A percentile compares a stretch with the other conserved stretches of the same genome.
These are phyloP conservation scores for Hephaestus fuliginosus DNA, from an alignment of 2,797 vertebrate genomes.

Conservation along the genomic window DNA sequence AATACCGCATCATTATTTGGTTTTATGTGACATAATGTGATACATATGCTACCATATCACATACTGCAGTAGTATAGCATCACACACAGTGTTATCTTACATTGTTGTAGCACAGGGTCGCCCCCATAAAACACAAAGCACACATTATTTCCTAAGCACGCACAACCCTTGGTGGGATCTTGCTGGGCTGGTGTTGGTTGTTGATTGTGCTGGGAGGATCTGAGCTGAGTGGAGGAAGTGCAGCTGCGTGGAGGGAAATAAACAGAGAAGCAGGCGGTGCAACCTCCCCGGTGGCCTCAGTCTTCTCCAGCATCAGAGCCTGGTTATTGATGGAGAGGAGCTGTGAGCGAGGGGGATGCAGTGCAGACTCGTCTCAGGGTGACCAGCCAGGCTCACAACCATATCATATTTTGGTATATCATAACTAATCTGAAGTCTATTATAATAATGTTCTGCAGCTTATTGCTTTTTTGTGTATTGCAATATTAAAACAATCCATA, in stretches of 20 bases:
- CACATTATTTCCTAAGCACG: conserved; percentile 23
- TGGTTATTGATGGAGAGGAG: background rate
- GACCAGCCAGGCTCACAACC: background rate
- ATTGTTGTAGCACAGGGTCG: background rate
- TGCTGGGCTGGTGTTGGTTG: conserved; percentile 7
- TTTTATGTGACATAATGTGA: background rate
- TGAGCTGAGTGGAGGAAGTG: background rate
- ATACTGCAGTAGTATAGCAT: background rate
- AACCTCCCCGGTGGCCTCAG: conserved; percentile 22
- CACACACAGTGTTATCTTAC: background rate
- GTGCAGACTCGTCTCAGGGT: background rate
- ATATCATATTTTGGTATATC: background rate
- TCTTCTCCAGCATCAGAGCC: conserved; percentile 16
- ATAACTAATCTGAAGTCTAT: background rate
- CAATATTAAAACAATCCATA: background rate
- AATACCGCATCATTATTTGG: background rate
- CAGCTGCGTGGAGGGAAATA: background rate
- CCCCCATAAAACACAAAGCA: background rate
- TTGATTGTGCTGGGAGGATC: conserved; percentile 6
- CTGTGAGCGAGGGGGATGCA: background rate
- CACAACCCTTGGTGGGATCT: conserved; percentile 13
- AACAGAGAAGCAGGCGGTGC: conserved; percentile 18
- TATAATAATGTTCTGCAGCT: background rate
- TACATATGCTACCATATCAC: background rate
- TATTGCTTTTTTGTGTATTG: background rate